Evolutionary conservation across 2,888 invertebrate genomes (phyloP).

Genomic region (Bimastos eiseni): DNA sequence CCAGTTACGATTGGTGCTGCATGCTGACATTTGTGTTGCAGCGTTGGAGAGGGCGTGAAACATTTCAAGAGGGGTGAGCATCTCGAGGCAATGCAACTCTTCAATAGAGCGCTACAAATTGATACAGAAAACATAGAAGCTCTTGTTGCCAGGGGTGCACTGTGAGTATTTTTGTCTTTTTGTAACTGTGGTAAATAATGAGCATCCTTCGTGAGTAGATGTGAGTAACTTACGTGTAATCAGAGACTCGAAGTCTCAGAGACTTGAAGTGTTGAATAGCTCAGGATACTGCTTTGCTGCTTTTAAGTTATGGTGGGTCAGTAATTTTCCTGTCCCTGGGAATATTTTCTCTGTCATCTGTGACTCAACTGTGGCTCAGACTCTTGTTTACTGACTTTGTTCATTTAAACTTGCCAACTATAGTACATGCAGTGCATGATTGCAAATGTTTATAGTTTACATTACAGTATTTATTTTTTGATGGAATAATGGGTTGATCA

Average conservation of each 20-base stretch:
- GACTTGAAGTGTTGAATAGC: neutral
- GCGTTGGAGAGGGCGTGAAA: conserved; percentile 91
- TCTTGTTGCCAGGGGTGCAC: conserved; percentile 72
- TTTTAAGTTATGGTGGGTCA: neutral
- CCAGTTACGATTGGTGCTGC: neutral
- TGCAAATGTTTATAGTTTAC: no score
- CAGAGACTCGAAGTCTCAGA: neutral
- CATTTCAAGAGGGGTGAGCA: conserved; percentile 83
- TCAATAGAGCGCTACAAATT: conserved; percentile 59
- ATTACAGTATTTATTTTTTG: no score
- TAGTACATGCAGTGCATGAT: neutral
- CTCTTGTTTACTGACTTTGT: neutral
- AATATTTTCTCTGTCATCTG: neutral
- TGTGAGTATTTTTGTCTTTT: conserved; percentile 68
- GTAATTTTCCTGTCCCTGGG: neutral
- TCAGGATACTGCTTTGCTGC: neutral
- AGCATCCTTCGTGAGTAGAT: neutral
- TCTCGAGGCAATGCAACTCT: conserved; percentile 57
- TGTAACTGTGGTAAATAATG: neutral
- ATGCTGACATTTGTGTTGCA: conserved; percentile 55
- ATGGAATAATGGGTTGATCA: no score
- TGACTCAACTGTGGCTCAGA: neutral
- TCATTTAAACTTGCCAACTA: neutral
- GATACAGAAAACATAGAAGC: conserved; percentile 81
- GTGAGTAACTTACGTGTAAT: neutral